Conservation (phyloP, 2,113 vertebrate genomes). For the Ailurus styani region DNA sequence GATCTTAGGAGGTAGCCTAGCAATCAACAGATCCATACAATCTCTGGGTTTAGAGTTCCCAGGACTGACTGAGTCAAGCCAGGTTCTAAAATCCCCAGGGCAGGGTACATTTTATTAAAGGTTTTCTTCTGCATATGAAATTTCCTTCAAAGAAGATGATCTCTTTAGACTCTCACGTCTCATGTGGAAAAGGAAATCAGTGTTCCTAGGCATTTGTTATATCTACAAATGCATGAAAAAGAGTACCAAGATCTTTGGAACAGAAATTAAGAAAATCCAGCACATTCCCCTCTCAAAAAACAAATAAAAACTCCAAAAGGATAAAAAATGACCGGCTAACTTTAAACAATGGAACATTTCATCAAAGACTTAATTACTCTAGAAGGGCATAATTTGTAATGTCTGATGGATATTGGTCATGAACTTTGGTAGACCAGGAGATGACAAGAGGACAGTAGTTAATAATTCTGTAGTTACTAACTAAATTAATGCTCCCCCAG, state of each 20-base stretch:
- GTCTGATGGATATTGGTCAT: neutral
- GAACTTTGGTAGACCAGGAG: neutral
- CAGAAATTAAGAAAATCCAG: neutral
- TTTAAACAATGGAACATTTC: neutral
- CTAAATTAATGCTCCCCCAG: neutral
- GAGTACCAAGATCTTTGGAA: neutral
- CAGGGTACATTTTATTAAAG: neutral
- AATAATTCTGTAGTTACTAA: neutral
- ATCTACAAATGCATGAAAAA: neutral
- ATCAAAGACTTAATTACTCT: neutral
- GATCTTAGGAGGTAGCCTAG: neutral
- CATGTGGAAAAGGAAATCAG: neutral
- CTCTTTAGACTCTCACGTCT: neutral
- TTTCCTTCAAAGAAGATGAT: neutral
- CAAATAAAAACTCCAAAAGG: neutral
- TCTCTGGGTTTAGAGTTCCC: neutral
- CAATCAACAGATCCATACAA: neutral
- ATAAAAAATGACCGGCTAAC: neutral
- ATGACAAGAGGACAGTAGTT: neutral
- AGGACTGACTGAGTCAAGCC: neutral
- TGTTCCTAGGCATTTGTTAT: neutral
- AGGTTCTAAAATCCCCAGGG: neutral
- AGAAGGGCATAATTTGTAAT: neutral
- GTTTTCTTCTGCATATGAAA: neutral
- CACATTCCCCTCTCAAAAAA: neutral